phyloP scores from a whole-genome alignment of 2,797 vertebrate species.

The Etheostoma nigrum region DNA sequence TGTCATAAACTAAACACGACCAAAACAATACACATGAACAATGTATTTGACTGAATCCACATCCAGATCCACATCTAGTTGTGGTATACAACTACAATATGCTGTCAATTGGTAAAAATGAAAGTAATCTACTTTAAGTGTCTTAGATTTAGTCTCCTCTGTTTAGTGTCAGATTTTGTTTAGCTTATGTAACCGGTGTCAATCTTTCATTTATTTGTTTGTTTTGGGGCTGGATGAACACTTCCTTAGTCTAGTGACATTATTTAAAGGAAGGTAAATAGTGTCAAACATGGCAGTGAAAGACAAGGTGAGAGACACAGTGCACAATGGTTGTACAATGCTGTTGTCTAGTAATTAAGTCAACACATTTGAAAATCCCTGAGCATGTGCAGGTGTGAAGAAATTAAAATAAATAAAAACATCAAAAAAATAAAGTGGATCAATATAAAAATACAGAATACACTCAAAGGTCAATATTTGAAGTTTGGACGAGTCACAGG shows the following conservation, averaged over 20 bases:
- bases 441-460: background rate
- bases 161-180: background rate
- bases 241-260: background rate
- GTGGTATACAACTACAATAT: background rate
- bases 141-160: background rate
- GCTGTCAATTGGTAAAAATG: background rate
- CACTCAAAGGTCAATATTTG: background rate
- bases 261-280: conserved; percentile 24
- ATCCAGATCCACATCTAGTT: background rate
- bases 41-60: background rate
- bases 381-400: background rate
- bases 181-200: background rate
- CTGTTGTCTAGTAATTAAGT: conserved; percentile 2
- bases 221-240: conserved; percentile 8
- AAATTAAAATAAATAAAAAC: background rate
- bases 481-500: background rate
- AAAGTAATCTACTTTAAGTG: background rate
- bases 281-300: conserved; percentile 24
- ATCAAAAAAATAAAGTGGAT: background rate
- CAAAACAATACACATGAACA: background rate
- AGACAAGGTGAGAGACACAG: conserved; percentile 21
- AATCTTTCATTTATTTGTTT: conserved; percentile 14
- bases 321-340: conserved; percentile 31
- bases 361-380: background rate
- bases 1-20: background rate